Percentiles rank a stretch among this genome's conserved stretches.
These are phyloP conservation scores for Carassius carassius DNA, from an alignment of 2,113 vertebrate genomes.

Conservation along the genomic window DNA sequence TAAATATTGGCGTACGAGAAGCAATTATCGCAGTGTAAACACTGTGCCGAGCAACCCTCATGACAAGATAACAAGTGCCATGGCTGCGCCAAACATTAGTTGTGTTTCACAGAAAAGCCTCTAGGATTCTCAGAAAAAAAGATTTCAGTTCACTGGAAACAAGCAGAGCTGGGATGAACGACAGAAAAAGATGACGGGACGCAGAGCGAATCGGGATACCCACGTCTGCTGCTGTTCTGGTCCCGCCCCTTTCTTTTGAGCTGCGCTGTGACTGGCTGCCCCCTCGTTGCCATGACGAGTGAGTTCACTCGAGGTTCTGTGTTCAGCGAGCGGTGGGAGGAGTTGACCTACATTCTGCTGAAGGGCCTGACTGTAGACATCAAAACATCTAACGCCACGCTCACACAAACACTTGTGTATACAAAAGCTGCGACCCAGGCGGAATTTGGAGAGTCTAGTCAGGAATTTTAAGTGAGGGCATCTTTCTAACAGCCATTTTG, in stretches of 20 bases:
- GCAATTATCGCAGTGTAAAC: not conserved
- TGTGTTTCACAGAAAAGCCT: constrained; percentile 45
- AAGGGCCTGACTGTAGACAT: constrained; percentile 8
- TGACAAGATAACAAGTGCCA: constrained; percentile 16
- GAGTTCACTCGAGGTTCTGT: constrained; percentile 67
- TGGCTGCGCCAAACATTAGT: not conserved
- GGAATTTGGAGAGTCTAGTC: not conserved
- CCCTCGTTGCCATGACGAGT: constrained; percentile 47
- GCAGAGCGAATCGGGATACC: constrained; percentile 38
- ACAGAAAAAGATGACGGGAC: constrained; percentile 38
- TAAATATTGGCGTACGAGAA: not conserved
- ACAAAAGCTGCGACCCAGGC: not conserved
- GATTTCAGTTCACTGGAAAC: constrained; percentile 61
- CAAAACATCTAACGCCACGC: constrained; percentile 23
- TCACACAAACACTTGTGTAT: constrained; percentile 7
- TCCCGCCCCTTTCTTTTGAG: constrained; percentile 17
- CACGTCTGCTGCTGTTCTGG: constrained; percentile 30
- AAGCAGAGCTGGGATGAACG: constrained; percentile 22
- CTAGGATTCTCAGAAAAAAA: constrained; percentile 67
- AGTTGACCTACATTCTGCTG: constrained; percentile 74
- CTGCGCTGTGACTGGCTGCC: constrained; percentile 46
- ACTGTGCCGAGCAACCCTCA: not conserved
- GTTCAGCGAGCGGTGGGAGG: constrained; percentile 55
- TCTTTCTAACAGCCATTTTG: not conserved
- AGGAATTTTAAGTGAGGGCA: not conserved